Evolutionary conservation across 37 sponge, comb jelly and placozoan genomes (phyloP), one percentile per base, ranked within the genome.

Genomic region (Mnemiopsis leidyi): DNA sequence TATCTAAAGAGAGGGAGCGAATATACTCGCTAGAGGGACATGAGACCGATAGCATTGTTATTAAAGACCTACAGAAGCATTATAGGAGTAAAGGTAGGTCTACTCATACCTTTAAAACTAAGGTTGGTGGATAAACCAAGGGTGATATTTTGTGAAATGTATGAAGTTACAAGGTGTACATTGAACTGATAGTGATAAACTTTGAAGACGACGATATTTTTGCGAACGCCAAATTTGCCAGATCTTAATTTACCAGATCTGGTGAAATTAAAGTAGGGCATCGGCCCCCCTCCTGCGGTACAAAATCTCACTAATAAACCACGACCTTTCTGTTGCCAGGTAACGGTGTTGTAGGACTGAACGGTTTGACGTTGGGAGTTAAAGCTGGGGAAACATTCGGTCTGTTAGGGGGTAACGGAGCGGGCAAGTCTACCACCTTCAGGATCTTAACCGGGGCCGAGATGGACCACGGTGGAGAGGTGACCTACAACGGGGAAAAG

Each of bases 401-500:
- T 5, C 36, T 79, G 21, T 32, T 79, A 7, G 82, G 82, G 3
- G 36, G 82, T 3, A 79, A 79, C 29, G 82, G 82, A 20, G 82
- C 82, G 1, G 82, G 82, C 23, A 79, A 79, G 29, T 33, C 82
- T 23, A 79, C 82, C 3, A 79, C 82, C 36, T 79, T 79, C 29
- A 79, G 36, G 21, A 79, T 79, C 3, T 30, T 79, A 16, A 79
- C 82, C 3, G 82, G 82, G 2, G 0, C 21, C 1, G 36, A 33
- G 5, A 3, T 35, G 36, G 82, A 36, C 37, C 29, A 79, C 38
- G 36, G 82, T 30, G 82, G 82, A 7, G 37, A 13, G 26, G 82
- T 79, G 37, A 13, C 1, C 23, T 79, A 79, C 21, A 32, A 79
- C 36, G 82, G 82, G 32, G 82, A 29, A 9, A 29, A 79, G 3